Conservation (phyloP, 2,888 invertebrate species). For the Drosophila phalerata region DNA sequence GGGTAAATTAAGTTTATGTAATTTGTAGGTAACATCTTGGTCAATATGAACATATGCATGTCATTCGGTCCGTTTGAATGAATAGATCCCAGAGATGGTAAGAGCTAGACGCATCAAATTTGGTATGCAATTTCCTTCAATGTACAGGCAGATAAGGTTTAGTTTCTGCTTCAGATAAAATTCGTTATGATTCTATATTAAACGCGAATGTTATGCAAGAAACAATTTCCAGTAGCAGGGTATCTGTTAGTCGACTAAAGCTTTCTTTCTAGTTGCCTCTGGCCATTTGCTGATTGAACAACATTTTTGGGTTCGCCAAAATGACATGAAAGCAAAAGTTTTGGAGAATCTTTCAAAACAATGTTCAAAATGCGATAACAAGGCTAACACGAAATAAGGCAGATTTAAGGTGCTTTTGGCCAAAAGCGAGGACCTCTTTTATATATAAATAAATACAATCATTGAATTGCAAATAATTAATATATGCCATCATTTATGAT, state of each 20-base stretch:
- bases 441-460: constrained; percentile 23
- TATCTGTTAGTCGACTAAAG: neutral
- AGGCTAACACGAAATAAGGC: neutral
- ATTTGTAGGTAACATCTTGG: too few species aligned
- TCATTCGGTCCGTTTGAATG: too few species aligned
- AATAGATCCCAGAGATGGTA: too few species aligned
- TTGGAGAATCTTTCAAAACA: constrained; percentile 39
- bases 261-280: constrained; percentile 17
- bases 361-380: neutral
- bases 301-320: constrained; percentile 17
- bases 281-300: constrained; percentile 29
- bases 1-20: too few species aligned
- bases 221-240: neutral
- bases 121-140: too few species aligned
- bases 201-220: too few species aligned
- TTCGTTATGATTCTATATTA: too few species aligned
- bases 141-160: too few species aligned
- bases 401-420: constrained; percentile 8
- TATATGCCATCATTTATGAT: constrained; percentile 23
- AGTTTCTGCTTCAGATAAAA: too few species aligned
- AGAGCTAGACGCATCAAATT: too few species aligned
- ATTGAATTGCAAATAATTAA: constrained; percentile 55
- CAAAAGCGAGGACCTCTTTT: neutral
- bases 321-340: constrained; percentile 70
- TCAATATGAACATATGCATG: too few species aligned